These are phyloP conservation scores for Aphrocallistes beatrix DNA, from an alignment of 37 sponge, comb jelly and placozoan species.

Conservation along the genomic window DNA sequence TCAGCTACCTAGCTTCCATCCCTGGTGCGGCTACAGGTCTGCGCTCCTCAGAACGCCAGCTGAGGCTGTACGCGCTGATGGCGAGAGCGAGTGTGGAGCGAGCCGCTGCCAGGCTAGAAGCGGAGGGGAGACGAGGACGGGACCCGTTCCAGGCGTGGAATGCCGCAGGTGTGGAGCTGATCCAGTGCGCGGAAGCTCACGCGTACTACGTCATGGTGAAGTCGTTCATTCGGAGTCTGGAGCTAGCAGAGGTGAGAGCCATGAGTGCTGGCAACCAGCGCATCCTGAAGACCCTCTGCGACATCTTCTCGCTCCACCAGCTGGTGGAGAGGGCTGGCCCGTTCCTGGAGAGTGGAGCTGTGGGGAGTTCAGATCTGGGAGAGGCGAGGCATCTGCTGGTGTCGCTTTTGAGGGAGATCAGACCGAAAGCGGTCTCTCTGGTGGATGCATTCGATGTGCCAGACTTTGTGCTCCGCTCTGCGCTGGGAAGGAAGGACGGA, in stretches of 20 bases:
- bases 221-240: background rate
- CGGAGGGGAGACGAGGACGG: background rate
- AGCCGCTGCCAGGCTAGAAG: background rate
- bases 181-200: background rate
- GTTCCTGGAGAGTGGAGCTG: slow-evolving; percentile 1
- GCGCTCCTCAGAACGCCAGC: background rate
- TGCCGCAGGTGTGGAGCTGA: background rate
- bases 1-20: background rate
- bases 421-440: slow-evolving; percentile 69
- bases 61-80: background rate
- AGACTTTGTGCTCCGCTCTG: slow-evolving; percentile 63
- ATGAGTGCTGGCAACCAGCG: background rate
- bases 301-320: background rate
- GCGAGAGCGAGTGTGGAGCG: background rate
- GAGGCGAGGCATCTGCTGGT: background rate
- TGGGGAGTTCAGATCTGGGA: background rate
- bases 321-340: background rate
- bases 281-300: background rate
- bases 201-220: background rate
- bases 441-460: slow-evolving; percentile 87
- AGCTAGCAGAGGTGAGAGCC: background rate
- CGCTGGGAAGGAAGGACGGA: slow-evolving; percentile 80
- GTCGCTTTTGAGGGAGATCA: background rate
- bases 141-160: slow-evolving; percentile 14
- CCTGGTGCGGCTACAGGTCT: background rate